These are phyloP conservation scores for honey bee (Apis mellifera) DNA, from an alignment of 1,140 invertebrate genomes.

Conservation along the genomic window Amel_HAv3.1 CM009935.2:1444001-1444500, in stretches of 20 bases:
- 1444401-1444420: no score
- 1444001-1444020: background rate
- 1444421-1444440: no score
- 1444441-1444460: no score
- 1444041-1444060: background rate
- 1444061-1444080: slow-evolving; percentile 12
- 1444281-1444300: background rate
- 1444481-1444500: no score
- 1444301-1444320: background rate
- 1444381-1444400: no score
- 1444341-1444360: no score
- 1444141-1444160: slow-evolving; percentile 7
- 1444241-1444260: slow-evolving; percentile 39
- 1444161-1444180: background rate
- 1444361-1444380: no score
- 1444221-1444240: slow-evolving; percentile 52
- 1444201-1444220: slow-evolving; percentile 52
- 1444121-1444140: slow-evolving; percentile 64
- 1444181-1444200: slow-evolving; percentile 44
- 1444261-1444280: slow-evolving; percentile 19
- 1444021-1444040: background rate
- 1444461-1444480: no score
- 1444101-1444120: slow-evolving; percentile 59
- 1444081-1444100: slow-evolving; percentile 7
- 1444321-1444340: background rate